Evolutionary conservation across 2,113 vertebrate genomes (phyloP).

Genomic region (Falcunculus frontatus): DNA sequence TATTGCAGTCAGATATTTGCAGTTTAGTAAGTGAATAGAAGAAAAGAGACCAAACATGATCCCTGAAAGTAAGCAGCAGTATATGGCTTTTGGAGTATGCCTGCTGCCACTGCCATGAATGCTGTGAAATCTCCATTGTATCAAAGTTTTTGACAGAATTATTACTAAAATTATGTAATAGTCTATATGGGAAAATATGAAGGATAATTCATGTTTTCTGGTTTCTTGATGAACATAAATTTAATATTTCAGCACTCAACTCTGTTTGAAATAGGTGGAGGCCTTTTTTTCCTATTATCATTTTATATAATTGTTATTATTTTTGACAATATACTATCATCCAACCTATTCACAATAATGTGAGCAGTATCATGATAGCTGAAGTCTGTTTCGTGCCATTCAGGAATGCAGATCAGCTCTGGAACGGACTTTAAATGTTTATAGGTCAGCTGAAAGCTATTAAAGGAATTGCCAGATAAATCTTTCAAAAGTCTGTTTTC

Average conservation of each 20-base stretch:
- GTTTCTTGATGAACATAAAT: neutral
- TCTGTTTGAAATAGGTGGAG: neutral
- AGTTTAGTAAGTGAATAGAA: neutral
- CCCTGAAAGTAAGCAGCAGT: neutral
- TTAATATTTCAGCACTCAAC: neutral
- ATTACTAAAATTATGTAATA: neutral
- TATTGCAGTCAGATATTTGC: conserved; percentile 16
- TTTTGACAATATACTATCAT: neutral
- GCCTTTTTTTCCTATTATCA: neutral
- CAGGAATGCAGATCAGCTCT: neutral
- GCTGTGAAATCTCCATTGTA: neutral
- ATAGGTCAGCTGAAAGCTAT: neutral
- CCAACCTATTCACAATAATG: neutral
- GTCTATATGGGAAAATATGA: neutral
- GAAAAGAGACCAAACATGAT: neutral
- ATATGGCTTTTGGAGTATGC: neutral
- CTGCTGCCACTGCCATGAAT: neutral
- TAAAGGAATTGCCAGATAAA: neutral
- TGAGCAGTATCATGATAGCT: neutral
- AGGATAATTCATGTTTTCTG: neutral
- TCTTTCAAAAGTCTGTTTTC: neutral
- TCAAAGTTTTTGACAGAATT: neutral
- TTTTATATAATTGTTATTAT: neutral
- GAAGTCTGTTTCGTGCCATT: neutral
- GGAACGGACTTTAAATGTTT: neutral